Base-by-base conservation (phyloP, 1,140 invertebrate genomes). In the Pentalonia nigronervosa region DNA sequence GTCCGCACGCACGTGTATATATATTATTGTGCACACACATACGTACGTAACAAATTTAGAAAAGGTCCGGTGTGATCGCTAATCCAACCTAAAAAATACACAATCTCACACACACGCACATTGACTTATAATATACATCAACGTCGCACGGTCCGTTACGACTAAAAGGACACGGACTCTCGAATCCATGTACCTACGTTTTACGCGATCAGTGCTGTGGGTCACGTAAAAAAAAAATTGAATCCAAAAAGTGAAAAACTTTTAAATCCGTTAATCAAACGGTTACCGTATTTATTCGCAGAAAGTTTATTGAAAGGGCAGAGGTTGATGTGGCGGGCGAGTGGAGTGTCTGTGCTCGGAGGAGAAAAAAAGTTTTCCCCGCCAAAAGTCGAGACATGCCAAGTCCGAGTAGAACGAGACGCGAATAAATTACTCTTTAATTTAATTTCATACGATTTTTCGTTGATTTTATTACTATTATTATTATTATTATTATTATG, bases 221-320 rank as follows among this genome's bases (percentile, higher is more conserved):
- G 47, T 88, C 86, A 88, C 30, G 86, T 50, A 86, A 48, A 88
- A 88, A 48, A 88, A 48, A 88, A 48, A n/a, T 88, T 88, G 86
- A 50, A 88, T 88, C 86, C 47, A 88, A 88, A 88, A 25, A 88
- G 86, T 88, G 86, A 88, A 88, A 88, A 88, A 88, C 86, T 88
- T 88, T 88, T 88, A 88, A 88, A 88, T 88, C 86, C 86, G 86
- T 88, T 88, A 88, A 88, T 88, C 86, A 88, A 88, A 88, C 86
- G 45, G 45, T 88, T 88, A 88, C 86, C 47, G 47, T 88, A 88
- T 88, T 88, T 88, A 88, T 88, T 88, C 25, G 86, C 20, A 2
- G 47, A 48, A 88, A 88, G 86, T 88, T 88, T 88, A 88, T 88
- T 21, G 86, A 88, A 34, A 50, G 20, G 45, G 30, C 45, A 4